Conservation (phyloP, 1,140 invertebrate species). For the Drosophila guanche region DNA sequence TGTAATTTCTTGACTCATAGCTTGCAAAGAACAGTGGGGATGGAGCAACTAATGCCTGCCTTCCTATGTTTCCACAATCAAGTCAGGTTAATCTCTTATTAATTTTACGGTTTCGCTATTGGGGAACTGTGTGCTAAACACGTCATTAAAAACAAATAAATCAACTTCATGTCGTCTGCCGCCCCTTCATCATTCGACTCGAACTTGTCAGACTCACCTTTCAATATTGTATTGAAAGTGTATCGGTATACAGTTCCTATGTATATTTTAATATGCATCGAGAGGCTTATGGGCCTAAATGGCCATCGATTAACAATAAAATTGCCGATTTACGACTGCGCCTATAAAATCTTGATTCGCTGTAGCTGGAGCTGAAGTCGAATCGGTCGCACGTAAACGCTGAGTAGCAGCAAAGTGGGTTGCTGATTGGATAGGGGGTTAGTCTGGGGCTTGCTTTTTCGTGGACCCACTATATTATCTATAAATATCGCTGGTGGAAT, state of each 20-base stretch:
- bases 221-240: constrained; percentile 3
- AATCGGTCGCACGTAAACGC: constrained; percentile 10
- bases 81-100: constrained; percentile 56
- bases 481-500: constrained; percentile 39
- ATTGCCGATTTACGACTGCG: constrained; percentile 68
- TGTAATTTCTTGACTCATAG: constrained; percentile 20
- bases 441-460: neutral
- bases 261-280: constrained; percentile 68
- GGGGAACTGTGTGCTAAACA: constrained; percentile 64
- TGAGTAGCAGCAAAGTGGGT: constrained; percentile 16
- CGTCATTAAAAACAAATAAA: constrained; percentile 81
- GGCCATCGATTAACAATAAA: constrained; percentile 77
- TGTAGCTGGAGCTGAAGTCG: constrained; percentile 5
- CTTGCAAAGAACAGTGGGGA: neutral
- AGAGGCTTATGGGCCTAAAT: constrained; percentile 64
- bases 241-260: neutral
- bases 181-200: constrained; percentile 24
- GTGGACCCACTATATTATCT: constrained; percentile 18
- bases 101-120: constrained; percentile 66
- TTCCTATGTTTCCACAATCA: constrained; percentile 31
- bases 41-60: constrained; percentile 1
- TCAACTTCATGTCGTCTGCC: constrained; percentile 54
- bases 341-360: constrained; percentile 66
- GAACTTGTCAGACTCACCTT: constrained; percentile 4
- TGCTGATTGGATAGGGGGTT: constrained; percentile 18